Base-by-base conservation (phyloP, 1,140 invertebrate species). In the Epicauta chinensis region DNA sequence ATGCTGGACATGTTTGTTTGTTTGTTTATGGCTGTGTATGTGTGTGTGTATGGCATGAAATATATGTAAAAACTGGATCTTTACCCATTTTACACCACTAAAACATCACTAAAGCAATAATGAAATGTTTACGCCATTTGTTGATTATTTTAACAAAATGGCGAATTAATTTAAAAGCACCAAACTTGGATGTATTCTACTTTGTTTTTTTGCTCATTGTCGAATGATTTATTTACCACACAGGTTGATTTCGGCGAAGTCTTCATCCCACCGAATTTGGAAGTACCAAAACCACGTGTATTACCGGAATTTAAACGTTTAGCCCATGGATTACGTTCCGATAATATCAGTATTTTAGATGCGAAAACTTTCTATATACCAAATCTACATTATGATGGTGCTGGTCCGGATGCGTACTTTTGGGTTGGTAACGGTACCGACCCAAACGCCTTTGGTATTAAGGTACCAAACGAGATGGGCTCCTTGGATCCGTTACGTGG, bases 341-440 rank as follows among this genome's bases (percentile, higher is more conserved):
- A 89, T 54, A 92, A 93, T 71, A 87, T 96, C 37, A 90, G 86
- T 56, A 88, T 96, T 11, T 68, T 95, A 35, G 91, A 95, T 70
- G 88, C 90, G 9, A 91, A 90, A 71, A 94, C 91, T 0, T 86
- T 96, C 66, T 92, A 91, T 67, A 94, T 95, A 57, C 91, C 91
- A 2, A 91, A 94, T 73, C 73, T 96, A 37, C 88, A 93, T 66
- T 96, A 94, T 63, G 90, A 95, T 62, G 92, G 92, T 5, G 85
- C 82, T 9, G 89, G 87, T 1, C 87, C 89, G 1, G 91, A 93
- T 66, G 89, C 91, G 3, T 94, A 91, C 69, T 96, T 96, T 69
- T 93, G 88, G 88, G 91, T 93, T 3, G 92, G 92, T 4, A 91
- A 83, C 61, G 91, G 91, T 1, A 73, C 77, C 1, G 83, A 90